phyloP scores from a whole-genome alignment of 2,888 invertebrate species.

The Terebella lapidaria region DNA sequence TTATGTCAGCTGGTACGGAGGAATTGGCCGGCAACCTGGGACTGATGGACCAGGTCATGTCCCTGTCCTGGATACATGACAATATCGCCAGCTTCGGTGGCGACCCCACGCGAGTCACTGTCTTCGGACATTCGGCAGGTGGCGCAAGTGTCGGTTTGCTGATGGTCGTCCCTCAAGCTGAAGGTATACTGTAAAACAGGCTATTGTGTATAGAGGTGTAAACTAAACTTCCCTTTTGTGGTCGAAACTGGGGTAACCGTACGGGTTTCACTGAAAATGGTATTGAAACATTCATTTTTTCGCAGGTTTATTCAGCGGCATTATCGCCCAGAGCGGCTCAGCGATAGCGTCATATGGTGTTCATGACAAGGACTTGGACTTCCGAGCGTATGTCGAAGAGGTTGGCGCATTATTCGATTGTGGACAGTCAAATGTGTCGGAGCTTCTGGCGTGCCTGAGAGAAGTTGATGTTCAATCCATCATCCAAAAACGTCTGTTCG shows the following conservation, averaged over 20 bases:
- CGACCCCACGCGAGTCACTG: conserved; percentile 42
- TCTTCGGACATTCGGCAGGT: conserved; percentile 53
- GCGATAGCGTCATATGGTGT: conserved; percentile 23
- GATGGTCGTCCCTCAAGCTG: conserved; percentile 10
- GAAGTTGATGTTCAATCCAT: conserved; percentile 8
- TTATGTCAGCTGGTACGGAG: conserved; percentile 40
- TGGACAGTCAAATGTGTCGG: background rate
- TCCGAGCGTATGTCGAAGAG: conserved; percentile 17
- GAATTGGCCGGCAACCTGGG: conserved; percentile 49
- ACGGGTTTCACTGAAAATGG: no score
- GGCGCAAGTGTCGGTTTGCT: conserved; percentile 46
- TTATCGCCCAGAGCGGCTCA: conserved; percentile 25
- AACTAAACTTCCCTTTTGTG: background rate
- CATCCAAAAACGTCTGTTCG: conserved; percentile 16
- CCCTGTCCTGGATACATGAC: conserved; percentile 45
- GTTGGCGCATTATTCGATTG: conserved; percentile 23
- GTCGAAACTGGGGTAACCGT: no score
- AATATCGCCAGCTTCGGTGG: conserved; percentile 48
- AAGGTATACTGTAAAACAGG: conserved; percentile 1
- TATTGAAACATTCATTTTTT: no score
- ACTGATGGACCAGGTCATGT: conserved; percentile 46
- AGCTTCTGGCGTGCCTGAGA: conserved; percentile 20
- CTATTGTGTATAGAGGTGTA: no score
- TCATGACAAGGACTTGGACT: conserved; percentile 13
- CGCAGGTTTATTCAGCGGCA: conserved; percentile 26